phyloP scores from a whole-genome alignment of 2,113 vertebrate species.

The Onychostruthus taczanowskii region DNA sequence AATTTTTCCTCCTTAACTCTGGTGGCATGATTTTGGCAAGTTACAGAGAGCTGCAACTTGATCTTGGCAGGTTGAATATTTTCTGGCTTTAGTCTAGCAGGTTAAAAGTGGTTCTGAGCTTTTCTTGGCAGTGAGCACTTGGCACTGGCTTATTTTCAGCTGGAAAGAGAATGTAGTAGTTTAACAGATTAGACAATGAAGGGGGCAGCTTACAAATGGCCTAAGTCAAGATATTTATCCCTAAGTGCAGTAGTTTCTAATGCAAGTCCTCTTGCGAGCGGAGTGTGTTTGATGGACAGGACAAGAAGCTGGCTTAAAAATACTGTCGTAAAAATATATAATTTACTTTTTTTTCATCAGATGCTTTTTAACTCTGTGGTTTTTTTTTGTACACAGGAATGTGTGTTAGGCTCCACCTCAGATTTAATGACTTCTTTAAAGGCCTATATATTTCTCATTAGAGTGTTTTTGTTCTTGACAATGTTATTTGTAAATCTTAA shows the following conservation, averaged over 20 bases:
- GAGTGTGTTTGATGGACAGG: background rate
- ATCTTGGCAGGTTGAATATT: conserved; percentile 21
- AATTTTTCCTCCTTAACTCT: background rate
- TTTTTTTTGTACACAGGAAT: background rate
- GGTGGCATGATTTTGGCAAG: conserved; percentile 10
- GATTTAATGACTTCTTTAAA: background rate
- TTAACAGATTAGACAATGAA: conserved; percentile 28
- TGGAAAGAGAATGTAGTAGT: background rate
- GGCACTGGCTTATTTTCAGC: conserved; percentile 19
- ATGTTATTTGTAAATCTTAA: conserved; percentile 20
- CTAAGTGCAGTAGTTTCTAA: background rate
- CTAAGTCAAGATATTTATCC: background rate
- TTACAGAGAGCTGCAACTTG: background rate
- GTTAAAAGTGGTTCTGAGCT: conserved; percentile 33
- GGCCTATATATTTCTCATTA: background rate
- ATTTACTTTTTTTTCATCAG: background rate
- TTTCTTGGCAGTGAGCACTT: background rate
- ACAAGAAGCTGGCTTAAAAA: background rate
- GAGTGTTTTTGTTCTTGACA: background rate
- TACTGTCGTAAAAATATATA: background rate
- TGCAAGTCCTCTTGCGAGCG: background rate
- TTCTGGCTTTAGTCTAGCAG: conserved; percentile 13
- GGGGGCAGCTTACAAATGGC: background rate
- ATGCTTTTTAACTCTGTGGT: background rate
- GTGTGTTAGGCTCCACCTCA: background rate